Base-by-base conservation (phyloP, 2,113 vertebrate genomes). In the Spea bombifrons region DNA sequence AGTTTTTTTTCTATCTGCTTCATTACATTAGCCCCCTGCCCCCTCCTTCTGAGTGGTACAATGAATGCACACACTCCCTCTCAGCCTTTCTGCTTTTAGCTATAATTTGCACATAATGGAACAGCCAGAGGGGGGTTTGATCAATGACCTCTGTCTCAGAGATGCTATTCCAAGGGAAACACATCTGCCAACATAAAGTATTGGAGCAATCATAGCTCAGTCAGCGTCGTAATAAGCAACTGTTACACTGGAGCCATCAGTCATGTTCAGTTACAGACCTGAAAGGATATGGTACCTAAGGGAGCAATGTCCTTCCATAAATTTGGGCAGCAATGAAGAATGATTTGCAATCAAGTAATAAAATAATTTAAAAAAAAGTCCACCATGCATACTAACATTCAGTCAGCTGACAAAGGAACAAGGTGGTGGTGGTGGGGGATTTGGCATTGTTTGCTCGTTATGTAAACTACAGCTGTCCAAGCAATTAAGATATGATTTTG, bases 181-280 rank as follows among this genome's bases (percentile, higher is more conserved):
- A 93, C 93, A 93, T 94, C 93, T 94, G 93, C 93, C 93, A 94
- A 91, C 93, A 93, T 93, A 93, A 94, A 94, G 92, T 92, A 94
- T 94, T 93, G 92, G 89, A 90, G 92, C 92, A 93, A 94, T 94
- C 93, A 93, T 91, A 92, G 93, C 91, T 92, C 90, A 92, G 90
- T 93, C 92, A 94, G 91, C 83, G 82, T 89, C 75, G 83, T 93
- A 94, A 94, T 93, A 93, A 94, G 92, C 92, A 93, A 93, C 93
- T 94, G 92, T 92, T 93, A 93, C 91, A 90, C 90, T 91, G 89
- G 89, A 88, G 82, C 90, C 90, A 92, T 93, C 92, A 92, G 90
- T 92, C 92, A 93, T 92, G 91, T 93, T 92, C 90, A 92, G 92
- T 94, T 94, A 94, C 92, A 93, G 91, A 93, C 90, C 91, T 93